Evolutionary conservation across 2,888 invertebrate genomes (phyloP).

Genomic region (Zygothrica quintamaculata): DNA sequence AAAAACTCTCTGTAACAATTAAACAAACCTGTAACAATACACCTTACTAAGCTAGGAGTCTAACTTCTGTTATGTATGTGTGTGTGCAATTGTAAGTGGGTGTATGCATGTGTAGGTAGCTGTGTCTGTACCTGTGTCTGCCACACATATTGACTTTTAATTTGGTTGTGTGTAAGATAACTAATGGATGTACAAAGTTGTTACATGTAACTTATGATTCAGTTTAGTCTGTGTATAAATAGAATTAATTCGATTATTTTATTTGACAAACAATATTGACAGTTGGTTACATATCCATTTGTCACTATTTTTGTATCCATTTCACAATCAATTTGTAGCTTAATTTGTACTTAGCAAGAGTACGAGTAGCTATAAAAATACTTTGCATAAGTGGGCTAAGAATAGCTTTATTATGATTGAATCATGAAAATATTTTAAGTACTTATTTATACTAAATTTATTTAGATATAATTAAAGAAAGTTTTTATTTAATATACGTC

Average conservation of each 20-base stretch:
- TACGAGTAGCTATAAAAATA: too few relatives aligned
- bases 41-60: conserved; percentile 30
- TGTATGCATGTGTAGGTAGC: background rate
- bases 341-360: too few relatives aligned
- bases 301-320: conserved; percentile 17
- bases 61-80: background rate
- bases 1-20: conserved; percentile 44
- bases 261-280: conserved; percentile 6
- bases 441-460: too few relatives aligned
- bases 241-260: conserved; percentile 38
- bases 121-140: background rate
- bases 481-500: too few relatives aligned
- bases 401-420: too few relatives aligned
- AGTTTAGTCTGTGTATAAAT: conserved; percentile 7
- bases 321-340: conserved; percentile 13
- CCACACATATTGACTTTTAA: conserved; percentile 63
- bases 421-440: too few relatives aligned
- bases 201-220: conserved; percentile 33
- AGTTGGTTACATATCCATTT: conserved; percentile 19
- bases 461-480: too few relatives aligned
- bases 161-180: conserved; percentile 47
- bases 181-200: conserved; percentile 35
- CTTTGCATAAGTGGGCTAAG: too few relatives aligned
- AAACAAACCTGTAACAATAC: conserved; percentile 60
- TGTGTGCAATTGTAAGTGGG: background rate